These are phyloP conservation scores for Centruroides sculpturatus DNA, from an alignment of 1,140 invertebrate species.

Conservation along the genomic window DNA sequence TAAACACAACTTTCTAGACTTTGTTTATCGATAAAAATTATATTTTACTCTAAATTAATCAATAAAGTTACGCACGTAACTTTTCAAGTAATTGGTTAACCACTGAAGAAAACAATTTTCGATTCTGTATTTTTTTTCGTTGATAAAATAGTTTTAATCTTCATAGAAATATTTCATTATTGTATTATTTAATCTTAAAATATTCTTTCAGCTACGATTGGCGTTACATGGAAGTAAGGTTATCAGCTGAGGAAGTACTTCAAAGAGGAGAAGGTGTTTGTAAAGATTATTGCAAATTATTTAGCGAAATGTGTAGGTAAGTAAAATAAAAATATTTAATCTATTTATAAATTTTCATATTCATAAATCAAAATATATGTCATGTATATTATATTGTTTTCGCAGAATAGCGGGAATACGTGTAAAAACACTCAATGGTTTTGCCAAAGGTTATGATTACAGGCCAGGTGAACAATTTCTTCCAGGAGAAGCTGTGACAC, in stretches of 20 bases:
- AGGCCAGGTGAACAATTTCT: conserved; percentile 25
- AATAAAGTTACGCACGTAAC: too few relatives aligned
- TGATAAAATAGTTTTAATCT: too few relatives aligned
- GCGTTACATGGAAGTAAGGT: conserved; percentile 21
- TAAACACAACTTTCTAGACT: too few relatives aligned
- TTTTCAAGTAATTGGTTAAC: too few relatives aligned
- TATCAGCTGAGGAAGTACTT: conserved; percentile 23
- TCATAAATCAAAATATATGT: too few relatives aligned
- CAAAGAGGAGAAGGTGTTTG: conserved; percentile 22
- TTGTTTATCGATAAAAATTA: too few relatives aligned
- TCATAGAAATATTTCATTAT: not conserved
- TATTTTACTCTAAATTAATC: too few relatives aligned
- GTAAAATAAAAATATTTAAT: too few relatives aligned
- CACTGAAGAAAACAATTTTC: too few relatives aligned
- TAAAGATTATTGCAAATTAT: conserved; percentile 26
- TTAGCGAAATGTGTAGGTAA: conserved; percentile 25
- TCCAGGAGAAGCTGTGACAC: conserved; percentile 22
- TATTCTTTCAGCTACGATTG: conserved; percentile 22
- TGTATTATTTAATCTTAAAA: not conserved
- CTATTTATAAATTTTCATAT: too few relatives aligned
- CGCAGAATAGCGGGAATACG: conserved; percentile 19
- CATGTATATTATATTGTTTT: not conserved
- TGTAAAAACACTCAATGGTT: conserved; percentile 27
- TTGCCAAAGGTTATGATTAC: conserved; percentile 27
- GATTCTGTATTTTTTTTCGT: too few relatives aligned